These are phyloP conservation scores for Apteryx owenii DNA, from an alignment of 2,113 vertebrate species.

Conservation along the genomic window DNA sequence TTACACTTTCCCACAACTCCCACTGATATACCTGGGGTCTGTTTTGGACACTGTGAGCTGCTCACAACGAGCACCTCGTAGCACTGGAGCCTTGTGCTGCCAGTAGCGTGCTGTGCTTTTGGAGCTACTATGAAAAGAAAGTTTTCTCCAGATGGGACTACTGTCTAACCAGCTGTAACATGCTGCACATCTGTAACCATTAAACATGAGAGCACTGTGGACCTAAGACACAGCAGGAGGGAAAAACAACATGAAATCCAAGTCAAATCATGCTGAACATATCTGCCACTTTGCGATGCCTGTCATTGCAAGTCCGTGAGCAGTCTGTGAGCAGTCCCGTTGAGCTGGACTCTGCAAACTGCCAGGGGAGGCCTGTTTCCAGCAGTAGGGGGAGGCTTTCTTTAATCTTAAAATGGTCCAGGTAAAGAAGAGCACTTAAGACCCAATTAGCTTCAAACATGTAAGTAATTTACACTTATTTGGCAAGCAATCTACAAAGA, in stretches of 20 bases:
- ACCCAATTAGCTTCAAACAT: neutral
- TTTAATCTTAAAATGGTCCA: neutral
- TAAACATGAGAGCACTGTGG: accelerated
- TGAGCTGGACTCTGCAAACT: neutral
- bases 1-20: neutral
- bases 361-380: neutral
- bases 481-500: neutral
- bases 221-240: neutral
- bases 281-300: neutral
- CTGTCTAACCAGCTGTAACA: neutral
- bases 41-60: neutral
- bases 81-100: neutral
- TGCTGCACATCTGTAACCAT: neutral
- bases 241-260: neutral
- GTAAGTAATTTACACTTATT: neutral
- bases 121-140: neutral
- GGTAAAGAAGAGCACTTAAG: neutral
- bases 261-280: neutral
- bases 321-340: neutral
- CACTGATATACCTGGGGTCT: neutral
- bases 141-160: neutral
- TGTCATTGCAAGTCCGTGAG: neutral
- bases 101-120: neutral
- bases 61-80: neutral
- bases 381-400: neutral